Base-by-base conservation (phyloP, 2,113 vertebrate genomes). In the Apteryx owenii region DNA sequence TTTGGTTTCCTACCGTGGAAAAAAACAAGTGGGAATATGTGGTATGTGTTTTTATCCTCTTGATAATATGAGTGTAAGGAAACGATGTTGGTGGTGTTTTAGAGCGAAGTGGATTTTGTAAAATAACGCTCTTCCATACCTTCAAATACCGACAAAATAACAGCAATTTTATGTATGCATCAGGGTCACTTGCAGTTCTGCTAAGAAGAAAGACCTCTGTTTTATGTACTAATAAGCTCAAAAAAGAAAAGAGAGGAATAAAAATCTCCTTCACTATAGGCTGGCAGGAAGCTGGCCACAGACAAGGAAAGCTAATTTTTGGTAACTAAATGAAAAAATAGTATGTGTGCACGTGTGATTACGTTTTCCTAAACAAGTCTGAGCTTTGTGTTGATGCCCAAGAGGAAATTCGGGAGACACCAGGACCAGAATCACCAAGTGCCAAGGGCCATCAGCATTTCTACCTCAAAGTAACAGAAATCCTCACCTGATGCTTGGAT, bases 371-470 rank as follows among this genome's bases (percentile, higher is more conserved):
- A 81, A 79, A 5, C 40, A 81, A 60, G 76, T 69, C 76, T 42
- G 73, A 85, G 71, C 10, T 68, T 88, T 85, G 72, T 80, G 70
- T 72, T 81, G 58, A 48, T 40, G 38, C 33, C 53, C 85, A 44
- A 91, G 51, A 78, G 70, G 28, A 81, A 65, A 18, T 29, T 36
- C 80, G 68, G 71, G 71, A 83, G 13, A 31, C 22, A 62, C 5
- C 0, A 0, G 69, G 33, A 50, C 13, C 71, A 51, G 31, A 72
- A 79, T 3, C 31, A 80, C 23, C n/a, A 29, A 0, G 0, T 48
- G 65, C 40, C 78, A 75, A 71, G 18, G 26, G 42, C 42, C 31
- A 31, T 91, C 71, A 69, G 23, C 58, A 15, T 9, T 3, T 0
- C 31, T 76, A 33, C 42, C 17, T 71, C 38, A 44, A 77, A 82